Evolutionary conservation across 2,113 vertebrate genomes (phyloP).

Genomic region (Tragelaphus buxtoni): DNA sequence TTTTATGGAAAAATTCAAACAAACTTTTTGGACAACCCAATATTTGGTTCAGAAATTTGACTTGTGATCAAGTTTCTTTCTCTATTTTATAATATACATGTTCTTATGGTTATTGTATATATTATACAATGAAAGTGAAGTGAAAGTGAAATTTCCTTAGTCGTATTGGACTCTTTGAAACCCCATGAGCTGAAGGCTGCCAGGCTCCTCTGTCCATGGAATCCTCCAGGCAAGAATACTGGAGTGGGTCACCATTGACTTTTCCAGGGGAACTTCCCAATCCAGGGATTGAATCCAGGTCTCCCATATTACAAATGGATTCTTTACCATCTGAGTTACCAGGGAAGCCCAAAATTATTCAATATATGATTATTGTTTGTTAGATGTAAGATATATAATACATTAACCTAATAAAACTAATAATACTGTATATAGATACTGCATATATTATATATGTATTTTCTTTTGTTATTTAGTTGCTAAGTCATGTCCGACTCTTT

Average conservation of each 20-base stretch:
- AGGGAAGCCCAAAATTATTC: neutral
- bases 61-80: neutral
- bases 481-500: neutral
- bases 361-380: neutral
- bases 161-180: neutral
- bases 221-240: neutral
- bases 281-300: neutral
- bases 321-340: neutral
- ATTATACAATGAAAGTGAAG: neutral
- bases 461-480: neutral
- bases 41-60: neutral
- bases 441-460: neutral
- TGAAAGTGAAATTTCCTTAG: neutral
- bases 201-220: neutral
- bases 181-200: neutral
- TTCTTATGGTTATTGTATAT: neutral
- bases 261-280: neutral
- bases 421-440: neutral
- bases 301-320: neutral
- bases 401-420: neutral
- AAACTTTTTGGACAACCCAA: neutral
- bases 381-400: neutral
- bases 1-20: neutral
- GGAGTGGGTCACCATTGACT: neutral
- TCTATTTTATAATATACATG: neutral